Conservation (phyloP, 2,888 invertebrate species). For the Habroteleia sp. region DNA sequence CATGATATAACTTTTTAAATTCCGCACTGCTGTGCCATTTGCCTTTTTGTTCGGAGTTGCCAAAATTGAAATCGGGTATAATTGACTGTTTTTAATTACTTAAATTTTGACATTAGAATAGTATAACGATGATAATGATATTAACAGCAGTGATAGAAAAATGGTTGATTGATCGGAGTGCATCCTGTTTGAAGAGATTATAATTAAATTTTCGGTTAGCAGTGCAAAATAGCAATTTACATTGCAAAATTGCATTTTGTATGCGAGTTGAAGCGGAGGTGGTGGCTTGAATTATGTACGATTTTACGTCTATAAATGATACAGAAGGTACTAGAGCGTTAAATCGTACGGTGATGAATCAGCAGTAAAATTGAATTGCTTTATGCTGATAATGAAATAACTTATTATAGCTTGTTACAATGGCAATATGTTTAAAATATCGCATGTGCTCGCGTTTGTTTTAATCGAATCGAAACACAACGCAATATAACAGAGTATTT, state of each 20-base stretch:
- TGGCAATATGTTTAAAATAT: slow-evolving; percentile 24
- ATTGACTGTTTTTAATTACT: no score
- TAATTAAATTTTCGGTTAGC: slow-evolving; percentile 50
- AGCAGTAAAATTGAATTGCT: slow-evolving; percentile 53
- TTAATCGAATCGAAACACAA: no score
- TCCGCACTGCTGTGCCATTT: no score
- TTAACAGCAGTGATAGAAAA: slow-evolving; percentile 10
- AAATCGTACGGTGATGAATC: slow-evolving; percentile 46
- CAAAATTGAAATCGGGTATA: no score
- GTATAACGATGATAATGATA: no score
- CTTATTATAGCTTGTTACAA: slow-evolving; percentile 37
- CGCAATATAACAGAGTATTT: no score
- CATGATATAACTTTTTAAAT: no score
- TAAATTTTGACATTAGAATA: no score
- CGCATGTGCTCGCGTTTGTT: slow-evolving; percentile 13
- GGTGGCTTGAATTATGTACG: slow-evolving; percentile 46
- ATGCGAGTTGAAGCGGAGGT: slow-evolving; percentile 24
- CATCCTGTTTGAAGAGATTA: slow-evolving; percentile 29
- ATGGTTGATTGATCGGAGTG: slow-evolving; percentile 29
- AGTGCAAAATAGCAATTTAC: slow-evolving; percentile 48
- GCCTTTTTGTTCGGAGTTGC: no score
- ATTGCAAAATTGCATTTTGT: slow-evolving; percentile 53
- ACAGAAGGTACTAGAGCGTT: slow-evolving; percentile 40
- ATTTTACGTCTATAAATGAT: slow-evolving; percentile 55
- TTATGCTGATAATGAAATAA: slow-evolving; percentile 50